A percentile compares a stretch with the other conserved stretches of the same genome.
Evolutionary conservation across 2,888 invertebrate genomes (phyloP).

Genomic region (Aphidius colemani): DNA sequence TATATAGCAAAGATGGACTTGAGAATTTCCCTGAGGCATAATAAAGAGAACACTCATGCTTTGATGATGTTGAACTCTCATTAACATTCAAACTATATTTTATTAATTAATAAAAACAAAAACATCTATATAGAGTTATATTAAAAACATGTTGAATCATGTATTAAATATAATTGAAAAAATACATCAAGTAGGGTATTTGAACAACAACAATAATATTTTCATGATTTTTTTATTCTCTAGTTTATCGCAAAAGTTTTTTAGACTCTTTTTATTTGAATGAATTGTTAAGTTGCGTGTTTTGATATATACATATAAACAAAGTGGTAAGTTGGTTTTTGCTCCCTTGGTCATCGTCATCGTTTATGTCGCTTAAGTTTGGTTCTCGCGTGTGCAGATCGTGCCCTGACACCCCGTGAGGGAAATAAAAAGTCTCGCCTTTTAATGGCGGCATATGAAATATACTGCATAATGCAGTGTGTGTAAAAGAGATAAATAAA

Average conservation of each 20-base stretch:
- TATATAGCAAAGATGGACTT: too few relatives aligned
- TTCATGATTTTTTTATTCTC: background rate
- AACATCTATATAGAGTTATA: too few relatives aligned
- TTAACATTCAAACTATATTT: too few relatives aligned
- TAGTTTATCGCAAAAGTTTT: background rate
- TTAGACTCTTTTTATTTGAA: too few relatives aligned
- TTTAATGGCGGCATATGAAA: constrained; percentile 30
- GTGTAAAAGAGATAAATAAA: constrained; percentile 18
- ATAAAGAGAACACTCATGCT: too few relatives aligned
- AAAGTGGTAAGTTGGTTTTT: background rate
- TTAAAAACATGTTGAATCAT: too few relatives aligned
- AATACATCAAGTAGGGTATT: background rate
- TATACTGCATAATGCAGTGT: constrained; percentile 16
- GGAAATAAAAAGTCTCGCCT: constrained; percentile 34
- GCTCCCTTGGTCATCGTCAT: too few relatives aligned
- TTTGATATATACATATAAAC: background rate
- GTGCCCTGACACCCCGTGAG: constrained; percentile 29
- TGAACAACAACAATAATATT: background rate
- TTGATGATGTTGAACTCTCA: too few relatives aligned
- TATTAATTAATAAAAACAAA: too few relatives aligned
- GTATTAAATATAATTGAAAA: too few relatives aligned
- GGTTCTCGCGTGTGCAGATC: constrained; percentile 25
- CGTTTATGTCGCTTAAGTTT: constrained; percentile 7
- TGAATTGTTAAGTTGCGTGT: too few relatives aligned
- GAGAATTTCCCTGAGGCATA: too few relatives aligned